phyloP scores from a whole-genome alignment of 1,140 invertebrate species.

The Gryon sp. region DNA sequence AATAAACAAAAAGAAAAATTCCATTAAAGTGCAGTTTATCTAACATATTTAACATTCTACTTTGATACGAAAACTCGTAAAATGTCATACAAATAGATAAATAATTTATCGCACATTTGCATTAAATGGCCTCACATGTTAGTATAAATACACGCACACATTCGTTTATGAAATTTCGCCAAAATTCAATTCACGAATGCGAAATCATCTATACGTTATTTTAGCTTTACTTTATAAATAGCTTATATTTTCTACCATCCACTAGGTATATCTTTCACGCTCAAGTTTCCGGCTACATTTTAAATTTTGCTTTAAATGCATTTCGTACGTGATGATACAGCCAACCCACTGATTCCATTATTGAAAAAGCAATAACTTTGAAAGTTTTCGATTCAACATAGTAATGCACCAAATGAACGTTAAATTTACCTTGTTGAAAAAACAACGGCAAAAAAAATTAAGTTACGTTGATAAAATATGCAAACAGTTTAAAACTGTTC shows the following conservation, averaged over 20 bases:
- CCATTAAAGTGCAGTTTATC: no score
- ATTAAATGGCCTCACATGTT: no score
- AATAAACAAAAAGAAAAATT: no score
- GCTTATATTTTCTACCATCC: slow-evolving; percentile 15
- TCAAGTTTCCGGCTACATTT: slow-evolving; percentile 1
- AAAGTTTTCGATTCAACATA: slow-evolving; percentile 1
- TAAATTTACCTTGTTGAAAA: not conserved
- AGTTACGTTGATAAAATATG: no score
- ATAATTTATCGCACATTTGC: no score
- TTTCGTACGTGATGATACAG: slow-evolving; percentile 1
- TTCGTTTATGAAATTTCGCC: slow-evolving; percentile 7
- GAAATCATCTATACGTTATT: slow-evolving; percentile 60
- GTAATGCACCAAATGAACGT: no score
- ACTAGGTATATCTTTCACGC: slow-evolving; percentile 16
- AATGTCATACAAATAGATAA: no score
- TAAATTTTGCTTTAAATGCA: not conserved
- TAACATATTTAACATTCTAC: no score
- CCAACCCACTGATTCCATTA: slow-evolving; percentile 4
- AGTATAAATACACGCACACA: no score
- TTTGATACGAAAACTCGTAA: no score
- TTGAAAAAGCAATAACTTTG: slow-evolving; percentile 6
- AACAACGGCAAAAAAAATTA: not conserved
- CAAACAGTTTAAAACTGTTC: no score
- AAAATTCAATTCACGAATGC: slow-evolving; percentile 14
- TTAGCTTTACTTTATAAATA: slow-evolving; percentile 70